Evolutionary conservation across 2,113 vertebrate genomes (phyloP), one percentile per base, ranked within the genome.

Genomic region (Epinephelus moara): DNA sequence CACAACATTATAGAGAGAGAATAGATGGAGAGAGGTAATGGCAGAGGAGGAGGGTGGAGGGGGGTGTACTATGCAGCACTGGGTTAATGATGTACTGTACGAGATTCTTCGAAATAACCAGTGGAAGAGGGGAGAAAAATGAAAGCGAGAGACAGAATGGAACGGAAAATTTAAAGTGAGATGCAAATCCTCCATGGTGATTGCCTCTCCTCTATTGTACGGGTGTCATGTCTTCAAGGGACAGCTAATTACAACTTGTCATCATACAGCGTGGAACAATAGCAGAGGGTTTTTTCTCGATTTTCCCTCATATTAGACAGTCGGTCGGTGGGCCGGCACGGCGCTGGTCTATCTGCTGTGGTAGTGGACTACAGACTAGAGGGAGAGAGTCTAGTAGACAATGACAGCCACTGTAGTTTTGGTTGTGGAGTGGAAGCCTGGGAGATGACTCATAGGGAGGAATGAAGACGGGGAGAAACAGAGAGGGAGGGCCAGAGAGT

Each of bases 371-470:
- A 10, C 70, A 76, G 70, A 77, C 78, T 63, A 70, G 55, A 79
- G 78, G 12, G 70, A 88, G 77, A 85, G 82, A 84, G 67, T 59
- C 57, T 63, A 27, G 82, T 15, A 90, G 85, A 94, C 94, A 94
- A 94, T 94, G 94, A 93, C 86, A 87, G 80, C 86, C 93, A 93
- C 91, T 94, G 94, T 94, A 94, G 91, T 88, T 92, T 70, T 50
- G 75, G 75, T 88, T 82, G 63, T 80, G 78, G 88, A 90, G 85
- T 85, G 87, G 90, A 93, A 87, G 94, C 93, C 81, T 91, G 88
- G 42, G 85, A 91, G 90, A 94, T 93, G 92, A 93, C 93, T 93
- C 93, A 93, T 88, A 74, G 87, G 66, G 78, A 92, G 87, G 91
- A 91, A 93, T 89, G 90, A 90, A 85, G 90, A 83, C 79, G 42